phyloP scores from a whole-genome alignment of 64 coral and sea anemone genomes.

The Montipora efflorescens region DNA sequence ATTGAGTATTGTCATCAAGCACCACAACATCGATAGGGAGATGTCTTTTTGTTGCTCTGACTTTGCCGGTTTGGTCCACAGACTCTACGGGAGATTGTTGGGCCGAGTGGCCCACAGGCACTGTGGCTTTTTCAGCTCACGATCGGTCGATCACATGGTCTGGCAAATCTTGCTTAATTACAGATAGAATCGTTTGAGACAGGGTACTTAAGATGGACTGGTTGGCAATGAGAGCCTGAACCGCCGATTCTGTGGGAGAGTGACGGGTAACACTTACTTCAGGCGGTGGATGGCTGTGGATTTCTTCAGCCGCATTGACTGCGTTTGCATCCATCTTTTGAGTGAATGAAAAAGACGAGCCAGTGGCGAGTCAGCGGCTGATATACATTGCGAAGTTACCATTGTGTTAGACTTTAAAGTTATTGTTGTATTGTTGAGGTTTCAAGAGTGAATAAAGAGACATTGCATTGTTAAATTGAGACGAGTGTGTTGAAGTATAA shows the following conservation, averaged over 20 bases:
- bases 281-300: too few species aligned
- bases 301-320: too few species aligned
- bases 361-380: too few species aligned
- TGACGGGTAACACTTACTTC: too few species aligned
- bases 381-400: too few species aligned
- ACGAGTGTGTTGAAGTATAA: too few species aligned
- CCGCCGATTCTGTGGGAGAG: slow-evolving; percentile 20
- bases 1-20: not conserved
- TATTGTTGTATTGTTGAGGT: too few species aligned
- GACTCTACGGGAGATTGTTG: slow-evolving; percentile 43
- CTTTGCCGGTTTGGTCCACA: slow-evolving; percentile 62
- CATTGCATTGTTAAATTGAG: too few species aligned
- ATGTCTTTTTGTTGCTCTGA: not conserved
- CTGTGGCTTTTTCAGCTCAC: slow-evolving; percentile 25
- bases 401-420: too few species aligned
- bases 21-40: not conserved
- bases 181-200: slow-evolving; percentile 49
- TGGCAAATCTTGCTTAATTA: not conserved
- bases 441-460: too few species aligned
- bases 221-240: slow-evolving; percentile 4
- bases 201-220: slow-evolving; percentile 34
- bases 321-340: too few species aligned
- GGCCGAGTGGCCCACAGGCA: slow-evolving; percentile 56
- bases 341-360: too few species aligned
- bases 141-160: not conserved